Evolutionary conservation across 1,140 invertebrate species (phyloP).

Genomic region (Ostrea edulis): DNA sequence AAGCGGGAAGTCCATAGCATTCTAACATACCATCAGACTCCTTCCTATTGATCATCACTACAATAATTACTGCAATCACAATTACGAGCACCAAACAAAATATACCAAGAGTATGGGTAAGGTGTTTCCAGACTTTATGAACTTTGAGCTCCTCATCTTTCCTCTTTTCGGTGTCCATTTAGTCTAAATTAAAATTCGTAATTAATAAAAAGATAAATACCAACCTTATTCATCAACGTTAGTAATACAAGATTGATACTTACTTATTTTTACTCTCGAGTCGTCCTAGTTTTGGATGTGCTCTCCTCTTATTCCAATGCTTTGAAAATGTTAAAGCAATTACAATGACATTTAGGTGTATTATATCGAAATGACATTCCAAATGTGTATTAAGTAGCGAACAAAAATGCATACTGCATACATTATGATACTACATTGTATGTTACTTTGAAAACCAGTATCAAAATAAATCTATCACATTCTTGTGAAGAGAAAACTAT

Average conservation of each 20-base stretch:
- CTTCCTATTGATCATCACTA: neutral
- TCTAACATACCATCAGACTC: neutral
- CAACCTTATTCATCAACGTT: too few relatives aligned
- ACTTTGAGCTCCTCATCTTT: neutral
- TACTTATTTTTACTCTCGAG: too few relatives aligned
- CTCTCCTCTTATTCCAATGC: neutral
- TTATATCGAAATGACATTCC: too few relatives aligned
- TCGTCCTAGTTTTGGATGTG: neutral
- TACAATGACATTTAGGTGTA: neutral
- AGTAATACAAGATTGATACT: too few relatives aligned
- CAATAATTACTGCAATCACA: neutral
- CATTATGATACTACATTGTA: too few relatives aligned
- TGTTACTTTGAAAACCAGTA: too few relatives aligned
- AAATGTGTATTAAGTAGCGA: too few relatives aligned
- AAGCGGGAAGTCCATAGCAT: neutral
- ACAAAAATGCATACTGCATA: too few relatives aligned
- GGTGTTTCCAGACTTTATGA: neutral
- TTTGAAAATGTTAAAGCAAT: neutral
- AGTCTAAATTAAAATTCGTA: neutral
- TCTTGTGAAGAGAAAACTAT: too few relatives aligned
- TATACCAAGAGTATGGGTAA: neutral
- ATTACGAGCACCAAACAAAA: neutral
- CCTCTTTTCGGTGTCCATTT: neutral
- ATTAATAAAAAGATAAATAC: too few relatives aligned
- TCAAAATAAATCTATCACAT: too few relatives aligned